These are phyloP conservation scores for Lamprologus sp. DNA, from an alignment of 2,113 vertebrate genomes.

Conservation along the genomic window DNA sequence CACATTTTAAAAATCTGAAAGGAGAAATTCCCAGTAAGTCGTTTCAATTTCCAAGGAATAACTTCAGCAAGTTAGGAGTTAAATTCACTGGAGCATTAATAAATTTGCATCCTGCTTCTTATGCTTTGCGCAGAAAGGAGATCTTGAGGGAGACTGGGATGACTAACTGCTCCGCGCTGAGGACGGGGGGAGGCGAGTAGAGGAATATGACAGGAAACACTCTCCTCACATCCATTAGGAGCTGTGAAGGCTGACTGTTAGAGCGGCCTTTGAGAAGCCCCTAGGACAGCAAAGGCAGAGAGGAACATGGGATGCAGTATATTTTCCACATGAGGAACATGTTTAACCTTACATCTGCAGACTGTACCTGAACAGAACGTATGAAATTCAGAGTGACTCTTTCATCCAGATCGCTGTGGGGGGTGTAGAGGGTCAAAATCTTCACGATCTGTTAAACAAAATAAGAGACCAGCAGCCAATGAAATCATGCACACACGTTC, in stretches of 20 bases:
- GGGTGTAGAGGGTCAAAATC: constrained; percentile 68
- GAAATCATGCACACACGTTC: neutral
- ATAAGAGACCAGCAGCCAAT: neutral
- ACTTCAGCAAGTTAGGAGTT: neutral
- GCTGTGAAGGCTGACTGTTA: constrained; percentile 48
- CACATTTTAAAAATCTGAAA: neutral
- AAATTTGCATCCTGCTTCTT: neutral
- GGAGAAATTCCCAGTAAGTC: neutral
- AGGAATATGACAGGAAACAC: constrained; percentile 74
- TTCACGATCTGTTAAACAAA: constrained; percentile 67
- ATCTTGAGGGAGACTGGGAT: constrained; percentile 68
- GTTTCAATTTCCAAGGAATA: neutral
- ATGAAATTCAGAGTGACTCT: constrained; percentile 68
- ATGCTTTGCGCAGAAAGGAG: constrained; percentile 62
- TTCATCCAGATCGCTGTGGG: constrained; percentile 65
- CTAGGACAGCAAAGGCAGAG: constrained; percentile 13
- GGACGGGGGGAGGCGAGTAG: neutral
- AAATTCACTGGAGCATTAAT: neutral
- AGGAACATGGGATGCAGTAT: neutral
- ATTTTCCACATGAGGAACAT: neutral
- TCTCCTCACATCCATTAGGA: constrained; percentile 66
- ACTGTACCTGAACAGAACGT: constrained; percentile 65
- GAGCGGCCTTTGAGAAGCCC: constrained; percentile 57
- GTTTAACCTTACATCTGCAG: neutral
- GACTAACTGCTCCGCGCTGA: constrained; percentile 52